Percentiles rank a stretch among this genome's conserved stretches.
Evolutionary conservation across 2,113 vertebrate species (phyloP).

Genomic region (Pygoscelis adeliae): DNA sequence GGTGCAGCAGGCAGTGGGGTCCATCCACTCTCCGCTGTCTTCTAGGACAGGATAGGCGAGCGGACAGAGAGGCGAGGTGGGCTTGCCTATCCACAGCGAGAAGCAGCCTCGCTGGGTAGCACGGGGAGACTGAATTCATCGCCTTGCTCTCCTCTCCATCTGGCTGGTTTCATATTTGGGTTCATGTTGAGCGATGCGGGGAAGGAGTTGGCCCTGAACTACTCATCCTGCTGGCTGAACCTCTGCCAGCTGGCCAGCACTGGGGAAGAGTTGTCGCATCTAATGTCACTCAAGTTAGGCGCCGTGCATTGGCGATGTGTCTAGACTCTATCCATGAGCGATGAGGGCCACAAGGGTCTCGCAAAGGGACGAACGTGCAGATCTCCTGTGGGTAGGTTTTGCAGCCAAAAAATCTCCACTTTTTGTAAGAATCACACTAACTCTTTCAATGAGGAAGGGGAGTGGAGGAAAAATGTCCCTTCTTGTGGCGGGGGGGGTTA

Average conservation of each 20-base stretch:
- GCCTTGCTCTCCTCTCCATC: neutral
- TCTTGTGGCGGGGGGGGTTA: rapidly evolving
- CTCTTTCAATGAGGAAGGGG: neutral
- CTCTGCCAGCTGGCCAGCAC: neutral
- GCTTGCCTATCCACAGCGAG: neutral
- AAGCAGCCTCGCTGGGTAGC: neutral
- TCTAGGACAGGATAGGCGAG: neutral
- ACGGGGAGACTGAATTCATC: rapidly evolving
- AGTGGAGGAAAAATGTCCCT: neutral
- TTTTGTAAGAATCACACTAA: neutral
- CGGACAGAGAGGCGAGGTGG: neutral
- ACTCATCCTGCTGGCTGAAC: neutral
- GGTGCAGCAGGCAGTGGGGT: neutral
- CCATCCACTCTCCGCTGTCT: neutral
- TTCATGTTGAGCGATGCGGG: neutral
- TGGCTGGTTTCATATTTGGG: neutral
- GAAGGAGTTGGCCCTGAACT: neutral
- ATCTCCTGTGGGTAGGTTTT: neutral
- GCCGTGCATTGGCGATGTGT: rapidly evolving
- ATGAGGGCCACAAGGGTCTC: neutral
- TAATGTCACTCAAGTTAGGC: neutral
- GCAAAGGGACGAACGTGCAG: rapidly evolving
- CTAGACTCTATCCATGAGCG: neutral
- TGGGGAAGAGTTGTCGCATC: neutral
- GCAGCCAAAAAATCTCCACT: neutral